phyloP scores from a whole-genome alignment of 2,888 invertebrate genomes.

The Aquatica leii region DNA sequence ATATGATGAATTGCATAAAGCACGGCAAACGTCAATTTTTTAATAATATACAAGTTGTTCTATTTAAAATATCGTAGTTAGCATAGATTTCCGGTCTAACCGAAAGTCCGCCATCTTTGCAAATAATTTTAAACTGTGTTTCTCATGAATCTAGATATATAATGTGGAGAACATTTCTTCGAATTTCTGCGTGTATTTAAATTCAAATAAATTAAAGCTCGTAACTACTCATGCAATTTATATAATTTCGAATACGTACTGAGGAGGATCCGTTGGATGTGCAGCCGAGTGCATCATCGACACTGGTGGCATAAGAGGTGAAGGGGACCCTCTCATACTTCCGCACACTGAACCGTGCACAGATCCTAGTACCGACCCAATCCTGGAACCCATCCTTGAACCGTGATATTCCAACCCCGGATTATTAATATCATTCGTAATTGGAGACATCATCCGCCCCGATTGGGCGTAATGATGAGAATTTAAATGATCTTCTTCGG shows the following conservation, averaged over 20 bases:
- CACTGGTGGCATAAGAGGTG: constrained; percentile 57
- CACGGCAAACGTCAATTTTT: no score
- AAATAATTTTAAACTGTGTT: background rate
- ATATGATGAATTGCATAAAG: no score
- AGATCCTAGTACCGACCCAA: constrained; percentile 57
- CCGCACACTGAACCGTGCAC: constrained; percentile 57
- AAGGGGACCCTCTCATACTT: constrained; percentile 57
- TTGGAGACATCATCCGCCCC: constrained; percentile 57
- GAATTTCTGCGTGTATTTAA: background rate
- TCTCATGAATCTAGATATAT: no score
- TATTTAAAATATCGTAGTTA: no score
- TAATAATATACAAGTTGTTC: no score
- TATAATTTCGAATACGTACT: constrained; percentile 50
- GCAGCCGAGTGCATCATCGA: constrained; percentile 55
- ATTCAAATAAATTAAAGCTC: background rate
- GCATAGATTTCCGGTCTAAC: no score
- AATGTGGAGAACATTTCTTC: no score
- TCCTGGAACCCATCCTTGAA: constrained; percentile 54
- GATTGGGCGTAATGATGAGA: constrained; percentile 46
- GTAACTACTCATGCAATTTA: background rate
- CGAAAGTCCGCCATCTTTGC: no score
- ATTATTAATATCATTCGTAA: constrained; percentile 65
- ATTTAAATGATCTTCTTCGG: constrained; percentile 77
- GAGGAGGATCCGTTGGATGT: constrained; percentile 54
- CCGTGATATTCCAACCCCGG: constrained; percentile 58